These are phyloP conservation scores for Drosophila neocordata DNA, from an alignment of 1,140 invertebrate genomes.

Conservation along the genomic window DNA sequence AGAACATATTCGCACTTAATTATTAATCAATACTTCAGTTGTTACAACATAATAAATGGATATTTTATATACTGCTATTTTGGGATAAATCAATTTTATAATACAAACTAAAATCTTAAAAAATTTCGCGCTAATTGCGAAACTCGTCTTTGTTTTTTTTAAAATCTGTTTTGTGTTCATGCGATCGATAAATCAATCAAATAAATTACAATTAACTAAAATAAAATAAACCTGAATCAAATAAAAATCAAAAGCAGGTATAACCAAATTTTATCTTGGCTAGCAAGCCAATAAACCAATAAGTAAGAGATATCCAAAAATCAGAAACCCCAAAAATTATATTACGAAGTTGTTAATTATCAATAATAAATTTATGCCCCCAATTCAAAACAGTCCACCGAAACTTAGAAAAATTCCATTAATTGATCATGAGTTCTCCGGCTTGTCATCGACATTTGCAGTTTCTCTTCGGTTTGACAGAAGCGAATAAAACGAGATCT, in stretches of 20 bases:
- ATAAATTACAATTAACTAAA: conserved; percentile 80
- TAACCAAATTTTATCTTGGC: conserved; percentile 27
- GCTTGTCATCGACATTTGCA: background rate
- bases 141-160: conserved; percentile 60
- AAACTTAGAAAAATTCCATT: conserved; percentile 49
- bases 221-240: conserved; percentile 68
- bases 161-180: conserved; percentile 59
- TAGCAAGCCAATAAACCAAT: conserved; percentile 26
- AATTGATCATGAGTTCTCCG: conserved; percentile 63
- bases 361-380: conserved; percentile 71
- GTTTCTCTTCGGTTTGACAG: conserved; percentile 29
- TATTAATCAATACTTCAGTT: too few species aligned
- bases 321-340: conserved; percentile 27
- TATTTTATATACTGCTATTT: too few species aligned
- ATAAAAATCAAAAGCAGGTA: conserved; percentile 24
- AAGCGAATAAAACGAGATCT: conserved; percentile 39
- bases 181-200: conserved; percentile 73
- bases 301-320: conserved; percentile 17
- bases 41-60: too few species aligned
- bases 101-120: conserved; percentile 49
- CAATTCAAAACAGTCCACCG: conserved; percentile 21
- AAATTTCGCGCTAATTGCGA: conserved; percentile 46
- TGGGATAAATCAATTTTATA: too few species aligned
- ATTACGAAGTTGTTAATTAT: conserved; percentile 61
- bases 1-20: too few species aligned